Evolutionary conservation across 2,888 invertebrate species (phyloP), one percentile per base, ranked within the genome.

Genomic region (Doris montereyensis): DNA sequence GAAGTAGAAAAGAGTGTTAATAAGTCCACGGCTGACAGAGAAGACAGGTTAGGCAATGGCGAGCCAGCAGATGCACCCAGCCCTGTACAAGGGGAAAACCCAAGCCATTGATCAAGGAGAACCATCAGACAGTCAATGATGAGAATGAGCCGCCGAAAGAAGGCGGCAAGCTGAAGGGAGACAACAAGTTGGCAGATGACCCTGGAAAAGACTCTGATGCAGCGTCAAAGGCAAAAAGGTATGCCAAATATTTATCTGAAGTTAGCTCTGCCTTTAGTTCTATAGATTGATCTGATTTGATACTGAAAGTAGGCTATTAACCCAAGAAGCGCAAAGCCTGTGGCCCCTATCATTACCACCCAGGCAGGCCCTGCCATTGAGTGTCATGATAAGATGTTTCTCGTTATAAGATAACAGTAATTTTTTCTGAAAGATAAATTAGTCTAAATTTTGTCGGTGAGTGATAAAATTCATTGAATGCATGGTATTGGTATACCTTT

Each of bases 11-110:
- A n/a, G n/a, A n/a, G n/a, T n/a, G n/a, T n/a, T n/a, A n/a, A n/a
- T n/a, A n/a, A n/a, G n/a, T n/a, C n/a, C n/a, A n/a, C n/a, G n/a
- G n/a, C n/a, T 57, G n/a, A 30, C 65, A 0, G 67, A 30, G 67
- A 65, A 76, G 24, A 21, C 24, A 10, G 76, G 3, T 30, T 76
- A 24, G 76, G 68, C n/a, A 76, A 76, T 76, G 68, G 76, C 41
- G 32, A 58, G 4, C 21, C 28, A 52, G 67, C 52, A 2, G 52
- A 17, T 57, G 21, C 41, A 4, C 52, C 24, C 8, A 4, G 8
- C 2, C 17, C 60, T 10, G 32, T 28, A 21, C 21, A 26, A 65
- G 34, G 17, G 41, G 34, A 67, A 30, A 2, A 17, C 0, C 30
- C 13, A 17, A 3, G 17, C 28, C 28, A 75, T 34, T 35, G 65